Percentiles rank a stretch among this genome's conserved stretches.
Evolutionary conservation across 1,140 invertebrate genomes (phyloP).

Genomic region (Portunus trituberculatus): DNA sequence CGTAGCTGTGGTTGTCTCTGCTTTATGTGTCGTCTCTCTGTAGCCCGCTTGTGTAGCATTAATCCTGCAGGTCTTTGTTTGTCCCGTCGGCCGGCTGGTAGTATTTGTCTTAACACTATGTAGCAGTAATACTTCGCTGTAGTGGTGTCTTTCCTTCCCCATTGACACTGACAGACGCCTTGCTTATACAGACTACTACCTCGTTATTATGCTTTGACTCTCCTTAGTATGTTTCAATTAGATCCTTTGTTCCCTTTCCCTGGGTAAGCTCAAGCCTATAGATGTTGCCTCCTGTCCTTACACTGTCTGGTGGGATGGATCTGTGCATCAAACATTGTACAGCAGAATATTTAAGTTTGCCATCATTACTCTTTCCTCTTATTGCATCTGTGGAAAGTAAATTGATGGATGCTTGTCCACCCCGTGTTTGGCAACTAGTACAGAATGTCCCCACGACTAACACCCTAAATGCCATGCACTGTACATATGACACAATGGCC

Average conservation of each 20-base stretch:
- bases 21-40: neutral
- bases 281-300: too few relatives aligned
- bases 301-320: too few relatives aligned
- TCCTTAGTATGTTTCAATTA: too few relatives aligned
- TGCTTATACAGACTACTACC: neutral
- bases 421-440: neutral
- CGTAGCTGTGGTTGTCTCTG: neutral
- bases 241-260: too few relatives aligned
- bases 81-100: neutral
- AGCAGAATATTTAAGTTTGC: too few relatives aligned
- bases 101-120: neutral
- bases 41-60: neutral
- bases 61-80: neutral
- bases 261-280: too few relatives aligned
- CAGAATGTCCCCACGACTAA: neutral
- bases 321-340: too few relatives aligned
- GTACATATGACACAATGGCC: neutral
- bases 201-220: neutral
- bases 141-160: neutral
- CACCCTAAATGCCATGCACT: neutral
- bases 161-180: neutral
- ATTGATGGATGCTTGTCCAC: neutral
- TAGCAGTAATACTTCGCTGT: neutral
- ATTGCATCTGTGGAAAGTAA: too few relatives aligned
- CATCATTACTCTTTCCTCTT: too few relatives aligned